Conservation (phyloP, 2,113 vertebrate genomes). For the Gasterosteus aculeatus region DNA sequence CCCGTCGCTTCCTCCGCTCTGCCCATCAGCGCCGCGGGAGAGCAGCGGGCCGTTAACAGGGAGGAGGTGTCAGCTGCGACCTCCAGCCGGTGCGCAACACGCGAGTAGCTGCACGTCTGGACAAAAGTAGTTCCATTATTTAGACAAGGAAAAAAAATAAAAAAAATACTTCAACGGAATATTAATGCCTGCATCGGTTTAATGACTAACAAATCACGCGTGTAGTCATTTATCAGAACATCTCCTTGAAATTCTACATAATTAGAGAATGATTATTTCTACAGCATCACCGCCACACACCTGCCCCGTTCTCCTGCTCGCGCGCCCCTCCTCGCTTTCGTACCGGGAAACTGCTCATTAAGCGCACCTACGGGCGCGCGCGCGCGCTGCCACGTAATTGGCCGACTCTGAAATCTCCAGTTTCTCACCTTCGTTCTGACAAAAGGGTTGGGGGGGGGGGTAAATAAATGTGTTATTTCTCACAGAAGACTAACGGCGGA, state of each 20-base stretch:
- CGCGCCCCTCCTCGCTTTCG: slow-evolving; percentile 28
- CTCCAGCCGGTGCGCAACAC: slow-evolving; percentile 37
- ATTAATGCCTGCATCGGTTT: background rate
- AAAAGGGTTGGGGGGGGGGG: slow-evolving; percentile 27
- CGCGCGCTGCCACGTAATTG: slow-evolving; percentile 57
- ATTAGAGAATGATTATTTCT: background rate
- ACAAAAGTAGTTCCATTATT: background rate
- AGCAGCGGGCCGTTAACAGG: slow-evolving; percentile 26
- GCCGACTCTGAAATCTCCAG: slow-evolving; percentile 36
- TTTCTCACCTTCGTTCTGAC: slow-evolving; percentile 60
- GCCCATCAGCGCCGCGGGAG: slow-evolving; percentile 49
- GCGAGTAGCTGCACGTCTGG: slow-evolving; percentile 23
- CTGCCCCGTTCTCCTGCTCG: slow-evolving; percentile 4
- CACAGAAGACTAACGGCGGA: slow-evolving; percentile 44
- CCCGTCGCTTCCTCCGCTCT: slow-evolving; percentile 58
- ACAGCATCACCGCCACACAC: slow-evolving; percentile 11
- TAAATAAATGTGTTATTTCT: slow-evolving; percentile 60
- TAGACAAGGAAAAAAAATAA: background rate
- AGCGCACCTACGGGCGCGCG: slow-evolving; percentile 31
- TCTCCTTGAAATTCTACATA: background rate
- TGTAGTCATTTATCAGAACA: background rate
- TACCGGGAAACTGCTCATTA: slow-evolving; percentile 41
- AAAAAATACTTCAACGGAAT: background rate
- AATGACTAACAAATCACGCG: background rate
- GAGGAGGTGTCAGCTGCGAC: slow-evolving; percentile 45